These are phyloP conservation scores for Rhingia rostrata DNA, from an alignment of 2,888 invertebrate species.

Conservation along the genomic window DNA sequence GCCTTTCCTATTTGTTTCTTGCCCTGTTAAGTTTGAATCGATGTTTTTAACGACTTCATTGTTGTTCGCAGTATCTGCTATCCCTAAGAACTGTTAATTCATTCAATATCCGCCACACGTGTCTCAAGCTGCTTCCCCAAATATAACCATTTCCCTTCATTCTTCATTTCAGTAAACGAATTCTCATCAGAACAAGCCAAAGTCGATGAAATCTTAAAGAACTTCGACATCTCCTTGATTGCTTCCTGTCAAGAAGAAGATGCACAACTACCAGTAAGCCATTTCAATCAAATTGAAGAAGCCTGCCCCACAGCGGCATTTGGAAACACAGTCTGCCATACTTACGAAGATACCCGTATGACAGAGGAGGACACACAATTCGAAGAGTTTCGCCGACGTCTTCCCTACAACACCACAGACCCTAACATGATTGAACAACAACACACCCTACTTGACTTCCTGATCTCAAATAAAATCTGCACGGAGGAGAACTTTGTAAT, in stretches of 20 bases:
- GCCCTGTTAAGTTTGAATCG: no score
- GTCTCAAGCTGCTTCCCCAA: background rate
- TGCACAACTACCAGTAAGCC: background rate
- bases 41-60: no score
- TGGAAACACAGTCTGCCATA: constrained; percentile 47
- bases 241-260: constrained; percentile 64
- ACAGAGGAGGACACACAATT: constrained; percentile 67
- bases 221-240: constrained; percentile 78
- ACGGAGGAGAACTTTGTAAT: constrained; percentile 81
- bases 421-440: constrained; percentile 80
- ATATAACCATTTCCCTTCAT: background rate
- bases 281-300: constrained; percentile 14
- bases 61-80: no score
- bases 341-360: constrained; percentile 56
- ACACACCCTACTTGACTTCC: constrained; percentile 80
- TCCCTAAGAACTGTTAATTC: no score
- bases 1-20: no score
- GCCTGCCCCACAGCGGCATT: constrained; percentile 44
- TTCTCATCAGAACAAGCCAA: constrained; percentile 81
- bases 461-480: constrained; percentile 81
- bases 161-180: constrained; percentile 75
- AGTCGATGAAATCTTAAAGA: constrained; percentile 81
- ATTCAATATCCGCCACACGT: background rate
- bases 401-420: constrained; percentile 81
- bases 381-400: constrained; percentile 77